Percentiles rank a stretch among this genome's conserved stretches.
These are phyloP conservation scores for Pandemis corylana DNA, from an alignment of 2,888 invertebrate species.

Conservation along the genomic window DNA sequence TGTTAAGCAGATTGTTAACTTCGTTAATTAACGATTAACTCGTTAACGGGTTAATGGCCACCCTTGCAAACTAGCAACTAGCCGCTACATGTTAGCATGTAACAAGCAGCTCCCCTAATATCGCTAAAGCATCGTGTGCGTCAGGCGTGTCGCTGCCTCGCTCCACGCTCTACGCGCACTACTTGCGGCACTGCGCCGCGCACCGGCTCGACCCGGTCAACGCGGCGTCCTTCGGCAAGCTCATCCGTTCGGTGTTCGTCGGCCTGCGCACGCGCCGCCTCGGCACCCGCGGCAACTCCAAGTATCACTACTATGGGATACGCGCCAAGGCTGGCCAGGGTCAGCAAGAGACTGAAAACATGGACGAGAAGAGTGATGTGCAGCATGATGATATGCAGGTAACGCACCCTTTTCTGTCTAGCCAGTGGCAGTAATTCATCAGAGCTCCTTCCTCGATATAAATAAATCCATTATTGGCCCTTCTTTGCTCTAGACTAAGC, in stretches of 20 bases:
- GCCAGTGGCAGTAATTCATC: no score
- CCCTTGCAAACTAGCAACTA: no score
- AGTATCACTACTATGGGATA: slow-evolving; percentile 99
- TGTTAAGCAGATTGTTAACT: no score
- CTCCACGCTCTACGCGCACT: slow-evolving; percentile 98
- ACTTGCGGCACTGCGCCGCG: slow-evolving; percentile 96
- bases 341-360: slow-evolving; percentile 48
- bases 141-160: slow-evolving; percentile 93
- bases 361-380: slow-evolving; percentile 56
- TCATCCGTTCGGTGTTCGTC: slow-evolving; percentile 98
- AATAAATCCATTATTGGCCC: no score
- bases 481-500: no score
- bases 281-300: slow-evolving; percentile 98
- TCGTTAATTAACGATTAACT: no score
- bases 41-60: no score
- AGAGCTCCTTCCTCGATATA: no score
- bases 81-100: no score
- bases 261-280: slow-evolving; percentile 97
- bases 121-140: slow-evolving; percentile 16
- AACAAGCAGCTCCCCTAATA: no score
- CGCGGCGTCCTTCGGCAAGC: slow-evolving; percentile 99
- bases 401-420: no score
- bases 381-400: slow-evolving; percentile 54
- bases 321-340: slow-evolving; percentile 86
- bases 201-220: slow-evolving; percentile 99